Conservation (phyloP, 2,797 vertebrate genomes). For the Erithacus rubecula region DNA sequence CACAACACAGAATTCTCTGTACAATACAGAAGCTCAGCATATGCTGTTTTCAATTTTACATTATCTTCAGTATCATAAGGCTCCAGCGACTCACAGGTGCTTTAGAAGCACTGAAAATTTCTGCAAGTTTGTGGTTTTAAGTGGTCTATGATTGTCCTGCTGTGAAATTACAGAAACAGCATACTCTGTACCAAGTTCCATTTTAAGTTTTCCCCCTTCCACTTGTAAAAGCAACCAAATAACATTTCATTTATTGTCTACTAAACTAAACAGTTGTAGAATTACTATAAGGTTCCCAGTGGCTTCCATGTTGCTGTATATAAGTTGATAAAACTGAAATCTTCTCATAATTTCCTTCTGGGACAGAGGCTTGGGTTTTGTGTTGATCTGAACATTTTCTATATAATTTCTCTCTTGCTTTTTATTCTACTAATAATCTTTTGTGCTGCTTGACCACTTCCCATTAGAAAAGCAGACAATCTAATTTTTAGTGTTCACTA, state of each 20-base stretch:
- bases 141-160: background rate
- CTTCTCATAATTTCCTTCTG: background rate
- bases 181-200: background rate
- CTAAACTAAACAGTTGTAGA: conserved; percentile 25
- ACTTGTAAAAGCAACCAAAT: conserved; percentile 2
- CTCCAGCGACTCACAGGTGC: background rate
- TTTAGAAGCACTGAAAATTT: conserved; percentile 15
- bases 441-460: background rate
- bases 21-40: background rate
- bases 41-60: background rate
- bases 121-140: background rate
- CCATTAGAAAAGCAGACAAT: background rate
- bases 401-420: background rate
- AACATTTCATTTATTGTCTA: conserved; percentile 1
- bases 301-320: background rate
- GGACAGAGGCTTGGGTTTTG: background rate
- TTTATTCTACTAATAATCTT: background rate
- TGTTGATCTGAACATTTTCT: background rate
- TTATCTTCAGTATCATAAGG: background rate
- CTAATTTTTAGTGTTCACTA: background rate
- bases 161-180: conserved; percentile 27
- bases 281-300: background rate
- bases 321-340: background rate
- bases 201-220: conserved; percentile 5
- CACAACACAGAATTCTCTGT: background rate